phyloP scores from a whole-genome alignment of 1,140 invertebrate genomes.

The Ridgeia piscesae region DNA sequence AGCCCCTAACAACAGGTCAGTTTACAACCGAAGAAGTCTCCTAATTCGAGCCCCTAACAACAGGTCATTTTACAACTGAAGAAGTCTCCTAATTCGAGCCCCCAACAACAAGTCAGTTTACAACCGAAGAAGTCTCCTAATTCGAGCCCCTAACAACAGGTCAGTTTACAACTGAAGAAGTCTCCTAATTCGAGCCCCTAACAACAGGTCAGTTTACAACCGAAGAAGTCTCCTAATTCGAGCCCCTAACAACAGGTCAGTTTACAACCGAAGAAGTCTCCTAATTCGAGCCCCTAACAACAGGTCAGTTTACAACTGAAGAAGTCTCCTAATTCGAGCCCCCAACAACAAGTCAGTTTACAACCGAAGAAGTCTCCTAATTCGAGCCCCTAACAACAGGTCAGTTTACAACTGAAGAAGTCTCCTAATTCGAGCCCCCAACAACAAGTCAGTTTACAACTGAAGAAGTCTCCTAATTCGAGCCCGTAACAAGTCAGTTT shows the following conservation, averaged over 20 bases:
- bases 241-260: neutral
- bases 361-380: neutral
- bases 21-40: neutral
- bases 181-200: neutral
- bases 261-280: neutral
- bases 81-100: neutral
- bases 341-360: neutral
- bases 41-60: neutral
- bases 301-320: neutral
- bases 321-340: neutral
- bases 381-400: neutral
- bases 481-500: no score
- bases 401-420: no score
- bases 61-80: neutral
- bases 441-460: no score
- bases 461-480: no score
- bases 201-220: conserved; percentile 14
- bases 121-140: neutral
- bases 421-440: no score
- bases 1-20: neutral
- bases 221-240: neutral
- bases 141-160: neutral
- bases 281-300: neutral
- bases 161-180: neutral
- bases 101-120: neutral